These are phyloP conservation scores for Urophycis tenuis DNA, from an alignment of 2,797 vertebrate genomes.

Conservation along the genomic window DNA sequence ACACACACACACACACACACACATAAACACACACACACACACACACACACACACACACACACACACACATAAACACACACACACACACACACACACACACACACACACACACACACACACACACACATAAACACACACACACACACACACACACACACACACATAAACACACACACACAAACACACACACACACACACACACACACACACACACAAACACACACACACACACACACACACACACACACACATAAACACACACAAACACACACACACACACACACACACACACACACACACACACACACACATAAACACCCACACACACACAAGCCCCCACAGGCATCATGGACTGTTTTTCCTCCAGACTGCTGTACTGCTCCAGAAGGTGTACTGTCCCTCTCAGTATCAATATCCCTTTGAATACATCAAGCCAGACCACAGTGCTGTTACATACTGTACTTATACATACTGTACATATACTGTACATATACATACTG, in stretches of 20 bases:
- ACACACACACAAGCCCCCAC: background rate
- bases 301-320: background rate
- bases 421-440: conserved; percentile 44
- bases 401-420: conserved; percentile 50
- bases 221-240: background rate
- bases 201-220: background rate
- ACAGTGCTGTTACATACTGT: conserved; percentile 51
- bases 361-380: conserved; percentile 25
- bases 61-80: no score
- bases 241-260: no score
- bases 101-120: no score
- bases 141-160: conserved; percentile 18
- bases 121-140: no score
- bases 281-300: background rate
- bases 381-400: conserved; percentile 47
- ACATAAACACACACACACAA: no score
- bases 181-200: background rate
- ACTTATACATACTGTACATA: no score
- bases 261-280: no score
- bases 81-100: no score
- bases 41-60: background rate
- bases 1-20: conserved; percentile 6
- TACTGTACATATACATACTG: no score
- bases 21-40: conserved; percentile 26
- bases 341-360: background rate